Base-by-base conservation (phyloP, 2,113 vertebrate species). In the Neolamprologus sp. region DNA sequence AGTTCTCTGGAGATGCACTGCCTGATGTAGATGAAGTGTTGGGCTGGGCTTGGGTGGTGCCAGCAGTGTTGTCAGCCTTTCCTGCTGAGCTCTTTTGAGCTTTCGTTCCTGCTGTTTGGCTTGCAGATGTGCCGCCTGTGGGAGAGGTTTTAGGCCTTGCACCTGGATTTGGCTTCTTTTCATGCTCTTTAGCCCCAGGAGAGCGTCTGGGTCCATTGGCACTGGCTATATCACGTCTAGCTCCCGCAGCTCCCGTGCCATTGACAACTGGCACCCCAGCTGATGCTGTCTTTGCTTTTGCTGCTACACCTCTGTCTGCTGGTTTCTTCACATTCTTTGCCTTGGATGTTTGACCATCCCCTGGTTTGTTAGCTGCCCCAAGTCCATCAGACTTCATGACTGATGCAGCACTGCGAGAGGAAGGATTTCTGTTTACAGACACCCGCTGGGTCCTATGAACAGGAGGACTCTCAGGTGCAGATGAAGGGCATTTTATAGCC, bases 341-440 rank as follows among this genome's bases (percentile, higher is more conserved):
- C 78, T 97, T 97, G 83, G 96, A 84, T 35, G 97, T 93, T 40
- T 96, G 95, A 71, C 95, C 95, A 47, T 98, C 98, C 87, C 95
- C 95, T 60, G 96, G 80, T 94, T 97, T 98, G 92, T 83, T 96
- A 81, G 96, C 97, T 91, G 97, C 96, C 1, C 94, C 97, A 93
- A 98, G 95, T 89, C 96, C 97, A 96, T 99, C 98, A 17, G 98
- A 99, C 97, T 99, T 99, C 98, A 99, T 99, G 95, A 97, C 98
- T 95, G 96, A 94, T 42, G 88, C 65, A 53, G 94, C 94, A 91
- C 92, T 91, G 85, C 73, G 87, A 89, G 81, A 91, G 84, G 92
- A 92, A 35, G 93, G 81, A 71, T 88, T 91, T 89, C 95, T 92
- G 90, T 2, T 84, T 89, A 94, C 87, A 31, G 91, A 85, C 84